phyloP scores from a whole-genome alignment of 2,888 invertebrate species.

The Drosophila ezoana region DNA sequence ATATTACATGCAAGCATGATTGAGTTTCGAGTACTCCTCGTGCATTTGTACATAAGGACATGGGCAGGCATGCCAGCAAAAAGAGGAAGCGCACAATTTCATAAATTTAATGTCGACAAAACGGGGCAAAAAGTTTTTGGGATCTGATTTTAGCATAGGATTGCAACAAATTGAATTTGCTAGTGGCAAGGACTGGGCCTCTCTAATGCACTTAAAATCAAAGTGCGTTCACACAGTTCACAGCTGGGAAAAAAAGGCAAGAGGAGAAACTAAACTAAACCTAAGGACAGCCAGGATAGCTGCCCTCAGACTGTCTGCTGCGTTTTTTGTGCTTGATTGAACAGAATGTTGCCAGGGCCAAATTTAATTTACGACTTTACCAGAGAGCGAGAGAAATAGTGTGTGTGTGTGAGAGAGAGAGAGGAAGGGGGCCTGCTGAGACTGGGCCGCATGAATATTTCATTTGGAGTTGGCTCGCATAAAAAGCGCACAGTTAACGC shows the following conservation, averaged over 20 bases:
- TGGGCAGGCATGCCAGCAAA: conserved; percentile 22
- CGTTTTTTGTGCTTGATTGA: conserved; percentile 80
- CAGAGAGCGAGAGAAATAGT: conserved; percentile 17
- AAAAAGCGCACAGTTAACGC: conserved; percentile 56
- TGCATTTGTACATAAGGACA: conserved; percentile 25
- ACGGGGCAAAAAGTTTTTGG: conserved; percentile 59
- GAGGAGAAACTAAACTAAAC: conserved; percentile 33
- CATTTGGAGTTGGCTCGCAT: conserved; percentile 62
- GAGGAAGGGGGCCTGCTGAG: conserved; percentile 13
- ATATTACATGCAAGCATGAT: conserved; percentile 80
- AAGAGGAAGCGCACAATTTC: conserved; percentile 74
- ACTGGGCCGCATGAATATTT: conserved; percentile 66
- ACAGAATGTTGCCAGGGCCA: conserved; percentile 78
- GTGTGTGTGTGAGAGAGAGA: conserved; percentile 27
- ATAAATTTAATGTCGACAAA: conserved; percentile 76
- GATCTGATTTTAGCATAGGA: conserved; percentile 74
- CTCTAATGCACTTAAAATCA: conserved; percentile 84
- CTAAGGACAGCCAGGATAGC: conserved; percentile 40
- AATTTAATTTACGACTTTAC: conserved; percentile 77
- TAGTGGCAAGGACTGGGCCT: conserved; percentile 69
- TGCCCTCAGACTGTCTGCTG: conserved; percentile 40
- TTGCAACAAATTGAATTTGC: conserved; percentile 82
- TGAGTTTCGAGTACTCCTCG: conserved; percentile 71
- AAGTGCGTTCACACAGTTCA: conserved; percentile 75
- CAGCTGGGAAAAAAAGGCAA: conserved; percentile 35